phyloP scores from a whole-genome alignment of 1,140 invertebrate species.

The Heliconius hermathena region DNA sequence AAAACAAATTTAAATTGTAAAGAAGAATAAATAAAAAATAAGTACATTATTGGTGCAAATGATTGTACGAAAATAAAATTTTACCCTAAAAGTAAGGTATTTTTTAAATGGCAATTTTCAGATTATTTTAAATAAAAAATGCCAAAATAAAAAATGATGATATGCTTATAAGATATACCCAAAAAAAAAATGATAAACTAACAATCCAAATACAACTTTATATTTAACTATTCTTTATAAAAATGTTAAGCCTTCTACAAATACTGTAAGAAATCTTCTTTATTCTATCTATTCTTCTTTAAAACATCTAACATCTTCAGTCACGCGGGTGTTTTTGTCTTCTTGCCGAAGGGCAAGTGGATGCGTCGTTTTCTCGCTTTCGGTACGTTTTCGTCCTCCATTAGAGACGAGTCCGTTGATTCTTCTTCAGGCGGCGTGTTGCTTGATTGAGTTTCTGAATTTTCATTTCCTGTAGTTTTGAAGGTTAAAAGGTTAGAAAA shows the following conservation, averaged over 20 bases:
- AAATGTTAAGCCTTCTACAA: not conserved
- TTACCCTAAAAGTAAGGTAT: too few species aligned
- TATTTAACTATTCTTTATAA: not conserved
- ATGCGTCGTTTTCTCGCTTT: constrained; percentile 67
- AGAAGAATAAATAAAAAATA: constrained; percentile 10
- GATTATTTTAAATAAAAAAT: too few species aligned
- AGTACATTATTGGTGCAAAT: not conserved
- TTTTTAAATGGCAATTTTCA: too few species aligned
- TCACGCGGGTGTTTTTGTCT: constrained; percentile 74
- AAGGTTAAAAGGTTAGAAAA: too few species aligned
- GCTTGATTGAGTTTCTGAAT: constrained; percentile 51
- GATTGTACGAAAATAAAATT: not conserved
- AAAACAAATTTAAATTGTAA: not conserved
- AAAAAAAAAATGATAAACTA: not conserved
- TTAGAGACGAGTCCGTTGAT: constrained; percentile 72
- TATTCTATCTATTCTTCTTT: not conserved
- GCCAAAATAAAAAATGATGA: not conserved
- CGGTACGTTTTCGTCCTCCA: constrained; percentile 68
- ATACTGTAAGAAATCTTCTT: not conserved
- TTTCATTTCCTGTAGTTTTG: constrained; percentile 39
- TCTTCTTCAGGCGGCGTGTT: constrained; percentile 71
- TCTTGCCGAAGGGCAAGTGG: constrained; percentile 72
- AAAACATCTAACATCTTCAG: constrained; percentile 24
- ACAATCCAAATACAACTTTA: not conserved
- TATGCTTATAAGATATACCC: not conserved